Evolutionary conservation across 2,888 invertebrate genomes (phyloP), one percentile per base, ranked within the genome.

Genomic region (Polymixis lichenea): DNA sequence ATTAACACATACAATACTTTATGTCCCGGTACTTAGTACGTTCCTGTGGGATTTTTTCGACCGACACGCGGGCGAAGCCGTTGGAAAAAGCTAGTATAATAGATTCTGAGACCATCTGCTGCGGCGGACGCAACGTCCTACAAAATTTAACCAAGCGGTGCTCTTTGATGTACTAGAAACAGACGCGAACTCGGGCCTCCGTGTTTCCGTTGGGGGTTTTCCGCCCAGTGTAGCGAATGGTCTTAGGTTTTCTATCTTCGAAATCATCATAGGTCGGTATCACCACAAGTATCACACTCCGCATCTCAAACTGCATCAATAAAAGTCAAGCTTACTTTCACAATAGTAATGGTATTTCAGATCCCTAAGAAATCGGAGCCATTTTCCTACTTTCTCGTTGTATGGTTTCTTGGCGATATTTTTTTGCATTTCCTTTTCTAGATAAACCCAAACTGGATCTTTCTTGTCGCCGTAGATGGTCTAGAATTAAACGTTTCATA

Each of bases 391-490:
- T 92, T 91, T 93, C 80, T 94, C 91, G 75, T 96, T 96, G 78
- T 95, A 96, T 3, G 96, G 95, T 88, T 95, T 95, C 5, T 88
- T 93, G 22, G 90, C 90, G 25, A 89, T 38, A 71, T 94, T 94
- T 85, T 91, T 86, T 80, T 87, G 85, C 96, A 96, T 96, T 90
- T 95, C 95, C 46, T 87, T 91, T 88, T 96, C 96, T 83, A 96
- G 88, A 82, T 90, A 93, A 77, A 94, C 91, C 96, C 96, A 96
- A 89, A 94, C 93, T 80, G 95, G 95, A 51, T 94, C 95, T 83
- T 91, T 92, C 86, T 93, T 93, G 0, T 86, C 85, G 46, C 91
- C 94, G 77, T 91, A 94, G 71, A 93, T 92, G 71, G 86, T 93
- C 95, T 95, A 86, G 56, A 92, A 90, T 49, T 22, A 55, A 70